These are phyloP conservation scores for Tetragnatha versicolor DNA, from an alignment of 1,140 invertebrate species.

Conservation along the genomic window DNA sequence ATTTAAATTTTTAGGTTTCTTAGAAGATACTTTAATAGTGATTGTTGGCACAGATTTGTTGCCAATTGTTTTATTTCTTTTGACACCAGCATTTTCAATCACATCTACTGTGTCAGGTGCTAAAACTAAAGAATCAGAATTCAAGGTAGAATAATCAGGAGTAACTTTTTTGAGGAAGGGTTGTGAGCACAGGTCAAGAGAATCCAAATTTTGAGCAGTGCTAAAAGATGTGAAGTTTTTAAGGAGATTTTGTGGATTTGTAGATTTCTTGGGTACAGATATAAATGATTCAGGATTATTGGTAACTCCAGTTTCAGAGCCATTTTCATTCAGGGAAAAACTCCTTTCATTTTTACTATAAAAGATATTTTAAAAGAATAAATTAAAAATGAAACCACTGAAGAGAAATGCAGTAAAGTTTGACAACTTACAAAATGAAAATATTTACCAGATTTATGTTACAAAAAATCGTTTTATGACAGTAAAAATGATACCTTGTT, in stretches of 20 bases:
- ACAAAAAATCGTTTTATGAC: neutral
- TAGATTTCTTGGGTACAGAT: neutral
- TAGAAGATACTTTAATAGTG: neutral
- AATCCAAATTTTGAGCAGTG: neutral
- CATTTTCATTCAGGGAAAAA: too few species aligned
- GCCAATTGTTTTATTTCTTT: neutral
- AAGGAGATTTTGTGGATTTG: neutral
- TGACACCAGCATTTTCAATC: neutral
- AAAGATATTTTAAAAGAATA: too few species aligned
- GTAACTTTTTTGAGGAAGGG: neutral
- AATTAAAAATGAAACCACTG: too few species aligned
- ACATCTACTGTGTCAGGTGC: conserved; percentile 30
- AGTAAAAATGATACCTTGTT: neutral
- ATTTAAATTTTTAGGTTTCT: neutral
- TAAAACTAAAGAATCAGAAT: conserved; percentile 30
- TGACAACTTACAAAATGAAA: too few species aligned
- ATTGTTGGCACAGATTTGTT: neutral
- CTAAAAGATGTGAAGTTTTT: conserved; percentile 13
- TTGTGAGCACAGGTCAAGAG: neutral
- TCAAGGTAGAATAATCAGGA: conserved; percentile 14
- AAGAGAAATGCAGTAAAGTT: too few species aligned
- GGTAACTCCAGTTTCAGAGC: too few species aligned
- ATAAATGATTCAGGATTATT: too few species aligned
- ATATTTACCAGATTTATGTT: too few species aligned
- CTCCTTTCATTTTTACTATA: too few species aligned